Conservation (phyloP, 2,888 invertebrate genomes). For the Ashinkailepas kermadecensis region DNA sequence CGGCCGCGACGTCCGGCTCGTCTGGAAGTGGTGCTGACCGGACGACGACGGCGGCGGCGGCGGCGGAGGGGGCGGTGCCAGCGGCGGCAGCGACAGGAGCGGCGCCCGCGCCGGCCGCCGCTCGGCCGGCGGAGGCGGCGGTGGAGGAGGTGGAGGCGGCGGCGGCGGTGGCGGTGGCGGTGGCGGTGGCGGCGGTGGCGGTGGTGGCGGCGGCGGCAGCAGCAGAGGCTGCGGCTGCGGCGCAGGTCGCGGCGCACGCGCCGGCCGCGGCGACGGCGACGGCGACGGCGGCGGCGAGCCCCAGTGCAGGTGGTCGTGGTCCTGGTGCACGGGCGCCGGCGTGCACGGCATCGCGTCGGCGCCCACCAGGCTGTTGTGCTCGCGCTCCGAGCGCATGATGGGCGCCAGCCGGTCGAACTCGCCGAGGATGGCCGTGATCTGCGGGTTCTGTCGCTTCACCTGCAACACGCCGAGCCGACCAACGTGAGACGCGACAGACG, state of each 20-base stretch:
- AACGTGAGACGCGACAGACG: no score
- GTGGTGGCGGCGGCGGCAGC: neutral
- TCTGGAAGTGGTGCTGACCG: neutral
- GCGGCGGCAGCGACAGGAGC: no score
- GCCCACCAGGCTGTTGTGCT: slow-evolving; percentile 10
- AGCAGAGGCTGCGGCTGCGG: neutral
- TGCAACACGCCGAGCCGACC: neutral
- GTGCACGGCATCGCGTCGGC: slow-evolving; percentile 19
- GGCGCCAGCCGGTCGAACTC: slow-evolving; percentile 15
- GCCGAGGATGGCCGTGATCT: slow-evolving; percentile 21
- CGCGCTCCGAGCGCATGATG: slow-evolving; percentile 21
- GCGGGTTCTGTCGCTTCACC: slow-evolving; percentile 4
- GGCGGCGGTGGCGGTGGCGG: neutral
- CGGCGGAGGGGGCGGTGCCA: no score
- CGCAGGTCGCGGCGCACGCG: slow-evolving; percentile 17
- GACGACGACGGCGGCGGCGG: neutral
- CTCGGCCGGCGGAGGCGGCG: neutral
- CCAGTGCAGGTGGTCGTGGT: slow-evolving; percentile 8
- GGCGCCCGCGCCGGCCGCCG: no score
- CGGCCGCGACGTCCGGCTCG: neutral
- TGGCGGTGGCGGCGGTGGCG: neutral
- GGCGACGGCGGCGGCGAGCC: neutral
- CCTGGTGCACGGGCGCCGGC: slow-evolving; percentile 18
- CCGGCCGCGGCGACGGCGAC: slow-evolving; percentile 20
- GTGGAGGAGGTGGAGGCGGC: neutral